Base-by-base conservation (phyloP, 1,140 invertebrate species). In the Augochlora pura region DNA sequence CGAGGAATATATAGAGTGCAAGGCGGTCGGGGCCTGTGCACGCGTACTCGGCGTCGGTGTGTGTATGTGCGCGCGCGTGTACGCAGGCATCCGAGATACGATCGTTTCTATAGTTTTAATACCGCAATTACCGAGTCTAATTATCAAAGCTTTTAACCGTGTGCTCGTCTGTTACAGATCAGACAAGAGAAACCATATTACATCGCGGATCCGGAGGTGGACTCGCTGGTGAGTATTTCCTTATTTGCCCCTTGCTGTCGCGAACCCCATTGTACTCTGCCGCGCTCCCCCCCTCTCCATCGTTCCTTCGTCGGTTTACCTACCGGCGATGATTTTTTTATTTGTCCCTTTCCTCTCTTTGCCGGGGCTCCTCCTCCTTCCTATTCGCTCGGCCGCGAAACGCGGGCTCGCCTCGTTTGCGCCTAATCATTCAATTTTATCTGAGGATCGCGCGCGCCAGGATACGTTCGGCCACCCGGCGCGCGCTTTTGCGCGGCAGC, bases 131-230 rank as follows among this genome's bases (percentile, higher is more conserved):
- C 66, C 84, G 76, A 71, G 85, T 89, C 80, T 88, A 92, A 92
- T 91, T 90, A 90, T 91, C 91, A 88, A 91, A 88, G 77, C 74
- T 85, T 83, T 89, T 85, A 83, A 62, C 72, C 66, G 38, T 77
- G 89, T 90, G 91, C 91, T 94, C 93, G 94, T 94, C 94, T 93
- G 93, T 96, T 97, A 90, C 97, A 99, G 97, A 98, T 98, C 95
- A 96, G 97, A 94, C 97, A 98, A 96, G 97, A 99, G 94, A 98
- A 98, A 95, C 98, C 98, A 91, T 99, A 98, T 95, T 99, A 99
- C 94, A 97, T 98, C 94, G 98, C 98, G 91, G 98, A 99, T 94
- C 97, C 97, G 90, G 98, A 99, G 96, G 97, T 99, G 93, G 98
- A 99, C 94, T 98, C 97, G 94, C 95, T 99, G 95, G 98, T 99